These are phyloP conservation scores for Drosophila borealis DNA, from an alignment of 2,888 invertebrate species.

Conservation along the genomic window DNA sequence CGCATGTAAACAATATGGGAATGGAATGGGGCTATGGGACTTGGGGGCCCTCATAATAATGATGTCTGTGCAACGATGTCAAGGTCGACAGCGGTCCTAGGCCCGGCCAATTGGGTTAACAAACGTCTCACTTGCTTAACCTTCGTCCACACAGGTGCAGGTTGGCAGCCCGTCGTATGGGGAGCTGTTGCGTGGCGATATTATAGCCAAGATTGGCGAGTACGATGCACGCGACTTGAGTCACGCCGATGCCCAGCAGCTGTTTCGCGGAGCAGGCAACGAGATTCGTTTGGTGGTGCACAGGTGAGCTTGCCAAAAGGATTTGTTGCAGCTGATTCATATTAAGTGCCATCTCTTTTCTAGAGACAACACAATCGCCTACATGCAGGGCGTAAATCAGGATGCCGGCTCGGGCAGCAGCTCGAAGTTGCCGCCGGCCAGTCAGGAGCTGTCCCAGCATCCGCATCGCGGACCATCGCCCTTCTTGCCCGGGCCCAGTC, in stretches of 20 bases:
- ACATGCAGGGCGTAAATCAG: slow-evolving; percentile 85
- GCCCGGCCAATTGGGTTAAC: slow-evolving; percentile 21
- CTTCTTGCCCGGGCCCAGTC: slow-evolving; percentile 86
- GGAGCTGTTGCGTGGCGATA: slow-evolving; percentile 94
- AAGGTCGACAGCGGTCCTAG: slow-evolving; percentile 40
- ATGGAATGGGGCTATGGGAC: slow-evolving; percentile 32
- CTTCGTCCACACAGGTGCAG: slow-evolving; percentile 90
- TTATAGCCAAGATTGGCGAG: slow-evolving; percentile 95
- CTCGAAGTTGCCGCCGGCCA: slow-evolving; percentile 83
- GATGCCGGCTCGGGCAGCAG: slow-evolving; percentile 84
- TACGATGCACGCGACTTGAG: slow-evolving; percentile 94
- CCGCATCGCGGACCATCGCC: slow-evolving; percentile 87
- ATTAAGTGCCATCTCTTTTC: background rate
- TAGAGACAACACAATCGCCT: slow-evolving; percentile 85
- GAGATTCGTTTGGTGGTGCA: slow-evolving; percentile 93
- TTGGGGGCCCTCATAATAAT: slow-evolving; percentile 38
- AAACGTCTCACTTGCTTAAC: slow-evolving; percentile 29
- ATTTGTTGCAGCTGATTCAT: background rate
- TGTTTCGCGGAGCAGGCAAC: slow-evolving; percentile 93
- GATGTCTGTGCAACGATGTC: slow-evolving; percentile 44
- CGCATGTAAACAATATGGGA: slow-evolving; percentile 63
- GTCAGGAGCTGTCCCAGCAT: slow-evolving; percentile 83
- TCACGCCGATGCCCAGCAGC: slow-evolving; percentile 95
- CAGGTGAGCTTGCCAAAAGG: slow-evolving; percentile 87
- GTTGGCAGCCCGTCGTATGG: slow-evolving; percentile 94